Conservation (phyloP, 2,888 invertebrate species). For the Horisme vitalbata region DNA sequence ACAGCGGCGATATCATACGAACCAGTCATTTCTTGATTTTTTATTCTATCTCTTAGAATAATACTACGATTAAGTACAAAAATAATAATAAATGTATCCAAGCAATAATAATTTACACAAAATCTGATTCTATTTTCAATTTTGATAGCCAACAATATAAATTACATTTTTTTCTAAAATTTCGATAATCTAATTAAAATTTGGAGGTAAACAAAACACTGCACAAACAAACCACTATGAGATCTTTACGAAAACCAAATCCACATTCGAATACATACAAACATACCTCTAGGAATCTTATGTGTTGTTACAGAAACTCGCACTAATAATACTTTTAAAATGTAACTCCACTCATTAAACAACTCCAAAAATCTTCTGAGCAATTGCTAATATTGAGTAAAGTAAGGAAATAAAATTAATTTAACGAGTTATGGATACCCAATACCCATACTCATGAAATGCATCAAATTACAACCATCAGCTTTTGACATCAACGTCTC, state of each 20-base stretch:
- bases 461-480: conserved; percentile 31
- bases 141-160: conserved; percentile 56
- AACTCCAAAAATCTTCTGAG: conserved; percentile 20
- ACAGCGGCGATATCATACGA: conserved; percentile 62
- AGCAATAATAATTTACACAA: conserved; percentile 42
- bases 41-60: conserved; percentile 31
- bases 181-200: conserved; percentile 71
- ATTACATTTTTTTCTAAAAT: conserved; percentile 48
- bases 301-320: conserved; percentile 52
- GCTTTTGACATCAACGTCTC: conserved; percentile 81
- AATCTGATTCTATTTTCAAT: conserved; percentile 43
- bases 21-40: conserved; percentile 61
- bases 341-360: conserved; percentile 44
- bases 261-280: conserved; percentile 72
- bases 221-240: conserved; percentile 82
- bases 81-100: conserved; percentile 47
- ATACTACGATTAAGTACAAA: conserved; percentile 40
- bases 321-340: conserved; percentile 75
- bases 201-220: conserved; percentile 82
- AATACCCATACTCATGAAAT: conserved; percentile 38
- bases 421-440: conserved; percentile 6
- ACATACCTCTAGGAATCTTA: conserved; percentile 65
- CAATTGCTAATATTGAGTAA: background rate
- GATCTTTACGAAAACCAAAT: conserved; percentile 83
- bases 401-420: background rate